Evolutionary conservation across 1,140 invertebrate species (phyloP).

Genomic region (Drosophila sp.): DNA sequence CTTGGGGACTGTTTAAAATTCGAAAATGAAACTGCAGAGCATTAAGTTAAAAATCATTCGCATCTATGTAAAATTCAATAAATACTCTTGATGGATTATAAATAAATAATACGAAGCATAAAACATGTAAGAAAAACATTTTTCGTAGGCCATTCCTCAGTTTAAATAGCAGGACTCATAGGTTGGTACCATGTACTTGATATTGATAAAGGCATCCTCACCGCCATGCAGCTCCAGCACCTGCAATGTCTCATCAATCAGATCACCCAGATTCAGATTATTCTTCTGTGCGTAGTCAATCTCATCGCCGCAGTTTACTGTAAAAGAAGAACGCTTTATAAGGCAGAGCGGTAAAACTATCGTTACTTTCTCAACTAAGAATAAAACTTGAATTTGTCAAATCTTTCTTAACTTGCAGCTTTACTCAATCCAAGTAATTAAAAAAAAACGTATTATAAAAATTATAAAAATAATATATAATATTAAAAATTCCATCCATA

Average conservation of each 20-base stretch:
- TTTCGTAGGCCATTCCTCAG: conserved; percentile 29
- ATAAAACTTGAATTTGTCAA: too few species aligned
- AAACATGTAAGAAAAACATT: conserved; percentile 34
- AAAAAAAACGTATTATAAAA: too few species aligned
- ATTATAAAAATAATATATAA: too few species aligned
- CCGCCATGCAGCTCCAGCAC: conserved; percentile 95
- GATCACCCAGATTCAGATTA: conserved; percentile 93
- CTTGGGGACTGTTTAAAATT: conserved; percentile 8
- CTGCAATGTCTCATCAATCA: conserved; percentile 96
- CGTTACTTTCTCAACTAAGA: too few species aligned
- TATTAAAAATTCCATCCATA: too few species aligned
- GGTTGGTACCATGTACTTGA: conserved; percentile 98
- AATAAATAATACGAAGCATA: conserved; percentile 43
- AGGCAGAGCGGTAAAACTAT: too few species aligned
- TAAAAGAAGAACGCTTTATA: too few species aligned
- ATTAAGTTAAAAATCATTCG: conserved; percentile 61
- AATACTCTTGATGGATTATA: conserved; percentile 69
- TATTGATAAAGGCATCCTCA: conserved; percentile 98
- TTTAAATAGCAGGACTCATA: conserved; percentile 89
- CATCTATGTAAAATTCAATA: conserved; percentile 78
- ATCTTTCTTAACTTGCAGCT: too few species aligned
- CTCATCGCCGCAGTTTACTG: conserved; percentile 87
- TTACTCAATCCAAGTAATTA: too few species aligned
- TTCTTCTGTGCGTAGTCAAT: conserved; percentile 88
- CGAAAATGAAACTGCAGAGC: conserved; percentile 17